Evolutionary conservation across 2,888 invertebrate species (phyloP).

Genomic region (Ormyrus nitidulus): DNA sequence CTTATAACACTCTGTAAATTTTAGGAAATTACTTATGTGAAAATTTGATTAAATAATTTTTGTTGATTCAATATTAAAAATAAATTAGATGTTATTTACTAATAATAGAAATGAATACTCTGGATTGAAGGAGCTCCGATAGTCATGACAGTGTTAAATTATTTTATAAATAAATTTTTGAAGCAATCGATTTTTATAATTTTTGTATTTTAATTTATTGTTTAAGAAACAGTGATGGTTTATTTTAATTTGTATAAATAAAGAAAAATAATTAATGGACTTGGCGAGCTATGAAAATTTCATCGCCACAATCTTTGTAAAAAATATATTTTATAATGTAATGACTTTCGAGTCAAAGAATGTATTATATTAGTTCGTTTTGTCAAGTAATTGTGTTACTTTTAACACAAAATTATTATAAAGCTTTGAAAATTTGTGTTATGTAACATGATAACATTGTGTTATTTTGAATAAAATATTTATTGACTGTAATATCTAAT

Average conservation of each 20-base stretch:
- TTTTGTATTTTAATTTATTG: constrained; percentile 36
- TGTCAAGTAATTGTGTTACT: constrained; percentile 42
- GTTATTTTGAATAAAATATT: constrained; percentile 55
- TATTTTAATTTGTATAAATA: constrained; percentile 36
- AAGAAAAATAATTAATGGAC: constrained; percentile 28
- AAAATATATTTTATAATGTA: constrained; percentile 50
- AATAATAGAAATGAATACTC: constrained; percentile 44
- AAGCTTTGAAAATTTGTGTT: constrained; percentile 47
- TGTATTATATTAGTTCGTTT: constrained; percentile 47
- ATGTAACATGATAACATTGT: constrained; percentile 48
- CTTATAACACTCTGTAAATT: constrained; percentile 43
- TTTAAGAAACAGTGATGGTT: constrained; percentile 30
- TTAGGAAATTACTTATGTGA: constrained; percentile 11
- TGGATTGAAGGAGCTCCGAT: constrained; percentile 36
- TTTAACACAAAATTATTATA: constrained; percentile 30
- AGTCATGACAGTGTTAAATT: constrained; percentile 43
- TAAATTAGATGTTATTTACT: constrained; percentile 47
- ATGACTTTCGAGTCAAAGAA: constrained; percentile 29
- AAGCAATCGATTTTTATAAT: constrained; percentile 41
- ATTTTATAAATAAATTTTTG: constrained; percentile 41
- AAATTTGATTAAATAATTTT: constrained; percentile 44
- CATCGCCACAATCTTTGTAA: constrained; percentile 28
- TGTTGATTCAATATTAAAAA: constrained; percentile 41
- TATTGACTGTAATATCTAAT: constrained; percentile 41
- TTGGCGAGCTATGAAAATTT: constrained; percentile 21